Conservation (phyloP, 2,888 invertebrate genomes). For the Athalia cordata region DNA sequence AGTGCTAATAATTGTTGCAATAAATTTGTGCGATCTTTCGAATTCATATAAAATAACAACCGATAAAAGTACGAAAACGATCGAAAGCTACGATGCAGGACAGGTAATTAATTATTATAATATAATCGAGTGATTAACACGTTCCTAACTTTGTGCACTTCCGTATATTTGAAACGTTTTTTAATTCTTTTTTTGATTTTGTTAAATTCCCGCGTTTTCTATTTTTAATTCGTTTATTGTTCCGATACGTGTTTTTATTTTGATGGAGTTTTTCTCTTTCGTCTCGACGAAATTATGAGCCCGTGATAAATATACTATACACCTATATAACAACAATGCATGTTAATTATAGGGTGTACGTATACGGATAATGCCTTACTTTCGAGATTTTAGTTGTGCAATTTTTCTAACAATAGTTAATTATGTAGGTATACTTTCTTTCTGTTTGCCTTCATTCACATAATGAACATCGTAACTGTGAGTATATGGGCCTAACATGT, state of each 20-base stretch:
- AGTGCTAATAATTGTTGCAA: constrained; percentile 28
- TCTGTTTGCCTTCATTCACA: constrained; percentile 27
- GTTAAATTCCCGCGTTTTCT: too few species aligned
- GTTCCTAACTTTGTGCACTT: not conserved
- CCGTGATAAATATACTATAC: too few species aligned
- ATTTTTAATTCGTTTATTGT: too few species aligned
- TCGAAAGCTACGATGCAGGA: constrained; percentile 3
- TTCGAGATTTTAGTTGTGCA: constrained; percentile 33
- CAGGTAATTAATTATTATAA: constrained; percentile 9
- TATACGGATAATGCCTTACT: constrained; percentile 2
- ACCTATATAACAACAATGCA: not conserved
- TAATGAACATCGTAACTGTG: not conserved
- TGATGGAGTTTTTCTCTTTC: too few species aligned
- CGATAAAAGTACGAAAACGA: constrained; percentile 6
- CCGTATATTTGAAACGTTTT: not conserved
- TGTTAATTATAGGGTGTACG: not conserved
- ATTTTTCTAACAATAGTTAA: constrained; percentile 32
- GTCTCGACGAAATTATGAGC: not conserved
- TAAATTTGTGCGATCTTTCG: constrained; percentile 21
- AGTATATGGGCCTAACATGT: too few species aligned
- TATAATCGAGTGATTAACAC: not conserved
- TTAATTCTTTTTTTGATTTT: too few species aligned
- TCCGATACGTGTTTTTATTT: too few species aligned
- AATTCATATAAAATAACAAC: constrained; percentile 27
- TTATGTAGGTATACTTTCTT: constrained; percentile 37